Conservation (phyloP, 2,113 vertebrate genomes). For the Loxodonta africana region DNA sequence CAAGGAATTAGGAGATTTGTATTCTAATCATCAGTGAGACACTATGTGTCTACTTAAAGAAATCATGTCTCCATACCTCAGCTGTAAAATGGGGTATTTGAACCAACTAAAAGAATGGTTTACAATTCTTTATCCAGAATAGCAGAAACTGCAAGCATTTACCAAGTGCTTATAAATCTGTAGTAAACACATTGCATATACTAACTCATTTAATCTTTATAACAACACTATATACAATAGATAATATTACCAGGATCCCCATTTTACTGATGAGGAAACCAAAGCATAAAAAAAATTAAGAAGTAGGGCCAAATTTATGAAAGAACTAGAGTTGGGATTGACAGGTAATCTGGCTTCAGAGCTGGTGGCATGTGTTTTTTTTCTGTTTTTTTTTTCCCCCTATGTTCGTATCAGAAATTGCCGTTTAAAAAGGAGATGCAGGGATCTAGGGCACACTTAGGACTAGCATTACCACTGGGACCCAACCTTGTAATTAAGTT, state of each 20-base stretch:
- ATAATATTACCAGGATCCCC: not conserved
- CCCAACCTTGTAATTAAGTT: not conserved
- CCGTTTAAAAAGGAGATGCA: not conserved
- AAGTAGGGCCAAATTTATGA: not conserved
- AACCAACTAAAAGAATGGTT: not conserved
- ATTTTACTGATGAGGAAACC: slow-evolving; percentile 36
- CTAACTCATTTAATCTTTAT: not conserved
- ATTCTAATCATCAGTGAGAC: not conserved
- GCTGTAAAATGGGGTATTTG: not conserved
- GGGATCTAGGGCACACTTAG: not conserved
- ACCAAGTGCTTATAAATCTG: not conserved
- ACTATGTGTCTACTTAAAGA: not conserved
- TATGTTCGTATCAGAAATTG: slow-evolving; percentile 5
- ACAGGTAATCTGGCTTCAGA: not conserved
- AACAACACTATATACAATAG: not conserved
- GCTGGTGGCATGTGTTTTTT: not conserved
- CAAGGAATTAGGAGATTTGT: not conserved
- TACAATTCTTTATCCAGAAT: not conserved
- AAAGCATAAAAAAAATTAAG: not conserved
- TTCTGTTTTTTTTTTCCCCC: not conserved
- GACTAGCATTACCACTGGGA: not conserved
- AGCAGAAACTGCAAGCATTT: not conserved
- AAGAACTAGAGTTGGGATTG: not conserved
- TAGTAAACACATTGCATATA: not conserved
- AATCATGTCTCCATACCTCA: not conserved